phyloP scores from a whole-genome alignment of 2,888 invertebrate species.

The Alloplasta piceator region DNA sequence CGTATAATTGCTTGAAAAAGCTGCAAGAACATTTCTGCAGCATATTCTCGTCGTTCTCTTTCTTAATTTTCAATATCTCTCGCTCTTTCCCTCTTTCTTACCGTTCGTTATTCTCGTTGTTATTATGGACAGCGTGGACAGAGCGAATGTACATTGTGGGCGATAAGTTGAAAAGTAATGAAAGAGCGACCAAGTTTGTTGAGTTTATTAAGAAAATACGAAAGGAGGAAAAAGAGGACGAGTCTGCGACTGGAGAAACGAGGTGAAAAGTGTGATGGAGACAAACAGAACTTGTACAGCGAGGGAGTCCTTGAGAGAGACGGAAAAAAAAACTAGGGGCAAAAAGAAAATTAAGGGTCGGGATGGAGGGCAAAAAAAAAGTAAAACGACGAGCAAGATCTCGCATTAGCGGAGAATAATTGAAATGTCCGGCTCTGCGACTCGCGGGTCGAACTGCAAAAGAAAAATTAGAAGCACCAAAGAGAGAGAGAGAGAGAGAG shows the following conservation, averaged over 20 bases:
- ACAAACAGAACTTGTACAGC: not conserved
- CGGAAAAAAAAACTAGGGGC: not conserved
- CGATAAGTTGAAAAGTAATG: conserved; percentile 55
- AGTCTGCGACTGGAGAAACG: not conserved
- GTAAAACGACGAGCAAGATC: conserved; percentile 26
- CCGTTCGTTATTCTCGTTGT: conserved; percentile 7
- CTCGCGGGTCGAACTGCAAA: conserved; percentile 29
- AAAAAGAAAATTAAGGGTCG: not conserved
- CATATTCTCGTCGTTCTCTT: conserved; percentile 1
- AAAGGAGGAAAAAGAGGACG: conserved; percentile 1
- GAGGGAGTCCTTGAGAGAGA: not conserved
- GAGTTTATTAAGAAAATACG: conserved; percentile 41
- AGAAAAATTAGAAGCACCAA: conserved; percentile 39
- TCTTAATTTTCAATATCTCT: not conserved
- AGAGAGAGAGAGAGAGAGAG: not conserved
- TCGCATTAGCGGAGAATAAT: conserved; percentile 54
- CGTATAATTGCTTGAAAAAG: conserved; percentile 31
- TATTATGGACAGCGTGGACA: conserved; percentile 15
- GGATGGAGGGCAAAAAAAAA: conserved; percentile 11
- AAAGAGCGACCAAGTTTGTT: conserved; percentile 49
- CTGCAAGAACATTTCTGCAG: conserved; percentile 39
- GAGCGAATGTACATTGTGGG: conserved; percentile 36
- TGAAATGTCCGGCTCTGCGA: conserved; percentile 47
- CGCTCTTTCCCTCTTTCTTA: not conserved
- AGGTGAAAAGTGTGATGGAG: not conserved